A percentile compares a stretch with the other conserved stretches of the same genome.
Evolutionary conservation across 2,113 vertebrate species (phyloP).

Genomic region (Syngnathus scovelli): DNA sequence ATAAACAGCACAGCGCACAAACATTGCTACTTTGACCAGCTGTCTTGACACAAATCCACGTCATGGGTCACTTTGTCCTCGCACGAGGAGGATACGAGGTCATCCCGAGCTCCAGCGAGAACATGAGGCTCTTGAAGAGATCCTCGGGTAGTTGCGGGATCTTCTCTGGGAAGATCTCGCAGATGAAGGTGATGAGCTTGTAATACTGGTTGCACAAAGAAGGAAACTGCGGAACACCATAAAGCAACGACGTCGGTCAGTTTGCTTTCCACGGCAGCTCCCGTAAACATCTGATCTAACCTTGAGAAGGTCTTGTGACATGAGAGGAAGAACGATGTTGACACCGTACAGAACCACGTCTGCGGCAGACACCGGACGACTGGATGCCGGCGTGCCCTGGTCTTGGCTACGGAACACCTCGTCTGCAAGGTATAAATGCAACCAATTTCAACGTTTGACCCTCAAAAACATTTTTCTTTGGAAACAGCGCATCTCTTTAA

Average conservation of each 20-base stretch:
- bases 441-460: too few species aligned
- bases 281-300: conserved; percentile 56
- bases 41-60: too few species aligned
- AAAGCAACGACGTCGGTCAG: background rate
- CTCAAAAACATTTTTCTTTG: too few species aligned
- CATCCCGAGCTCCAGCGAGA: conserved; percentile 96
- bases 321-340: conserved; percentile 93
- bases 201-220: conserved; percentile 99
- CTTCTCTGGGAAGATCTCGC: conserved; percentile 99
- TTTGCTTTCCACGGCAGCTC: background rate
- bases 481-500: too few species aligned
- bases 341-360: conserved; percentile 97
- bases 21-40: background rate
- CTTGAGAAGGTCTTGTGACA: conserved; percentile 98
- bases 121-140: conserved; percentile 98
- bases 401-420: conserved; percentile 95
- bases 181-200: conserved; percentile 99
- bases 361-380: conserved; percentile 86
- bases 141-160: conserved; percentile 98
- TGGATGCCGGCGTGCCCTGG: conserved; percentile 79
- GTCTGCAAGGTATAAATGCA: conserved; percentile 61
- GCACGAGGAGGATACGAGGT: conserved; percentile 88
- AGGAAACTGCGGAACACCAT: conserved; percentile 81
- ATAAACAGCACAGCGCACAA: background rate
- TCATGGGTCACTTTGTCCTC: background rate